These are phyloP conservation scores for Spodoptera exigua DNA, from an alignment of 2,888 invertebrate genomes.

Conservation along the genomic window DNA sequence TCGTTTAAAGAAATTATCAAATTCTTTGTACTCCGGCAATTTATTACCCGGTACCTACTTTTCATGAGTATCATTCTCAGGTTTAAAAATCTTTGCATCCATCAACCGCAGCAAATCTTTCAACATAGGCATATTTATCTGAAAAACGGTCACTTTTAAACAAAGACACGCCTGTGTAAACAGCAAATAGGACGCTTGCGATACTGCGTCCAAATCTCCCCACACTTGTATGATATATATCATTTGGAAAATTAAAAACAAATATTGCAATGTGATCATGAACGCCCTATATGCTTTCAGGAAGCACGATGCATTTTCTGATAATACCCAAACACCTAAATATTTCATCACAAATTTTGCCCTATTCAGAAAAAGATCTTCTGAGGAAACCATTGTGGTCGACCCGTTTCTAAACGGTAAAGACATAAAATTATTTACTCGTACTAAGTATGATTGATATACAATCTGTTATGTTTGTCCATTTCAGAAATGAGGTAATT, in stretches of 20 bases:
- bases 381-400: slow-evolving; percentile 52
- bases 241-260: slow-evolving; percentile 79
- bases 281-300: slow-evolving; percentile 67
- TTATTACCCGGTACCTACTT: slow-evolving; percentile 61
- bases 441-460: neutral
- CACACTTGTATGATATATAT: slow-evolving; percentile 79
- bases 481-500: slow-evolving; percentile 50
- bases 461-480: slow-evolving; percentile 42
- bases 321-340: slow-evolving; percentile 81
- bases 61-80: slow-evolving; percentile 69
- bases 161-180: slow-evolving; percentile 84
- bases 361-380: slow-evolving; percentile 76
- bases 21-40: slow-evolving; percentile 19
- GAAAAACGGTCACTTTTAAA: slow-evolving; percentile 80
- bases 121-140: slow-evolving; percentile 70
- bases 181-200: slow-evolving; percentile 78
- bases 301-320: slow-evolving; percentile 59
- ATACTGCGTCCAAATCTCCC: slow-evolving; percentile 82
- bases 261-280: slow-evolving; percentile 75
- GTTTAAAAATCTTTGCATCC: slow-evolving; percentile 73
- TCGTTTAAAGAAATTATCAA: neutral
- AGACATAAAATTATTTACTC: slow-evolving; percentile 4
- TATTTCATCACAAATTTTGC: slow-evolving; percentile 79
- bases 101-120: slow-evolving; percentile 71
- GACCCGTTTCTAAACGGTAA: slow-evolving; percentile 17